Base-by-base conservation (phyloP, 1,140 invertebrate genomes). In the Ceratosolen solmsi region DNA sequence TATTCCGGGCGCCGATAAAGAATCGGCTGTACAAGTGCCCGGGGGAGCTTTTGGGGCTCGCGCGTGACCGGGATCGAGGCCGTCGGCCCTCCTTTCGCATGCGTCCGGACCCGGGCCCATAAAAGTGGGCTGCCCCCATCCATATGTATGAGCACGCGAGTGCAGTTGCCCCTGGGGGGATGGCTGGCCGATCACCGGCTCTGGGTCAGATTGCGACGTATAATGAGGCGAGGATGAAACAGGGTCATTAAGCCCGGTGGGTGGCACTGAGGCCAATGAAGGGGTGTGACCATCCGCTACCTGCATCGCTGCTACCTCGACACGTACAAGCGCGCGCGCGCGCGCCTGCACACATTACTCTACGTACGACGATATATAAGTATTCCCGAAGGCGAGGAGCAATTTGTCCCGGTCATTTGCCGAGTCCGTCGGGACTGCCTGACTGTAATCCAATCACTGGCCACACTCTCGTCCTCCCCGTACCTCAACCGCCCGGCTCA, bases 381-480 rank as follows among this genome's bases (percentile, higher is more conserved):
- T 91, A 92, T 92, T 92, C 91, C 90, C 91, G 89, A 89, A 91
- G 91, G 91, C 90, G 85, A 91, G 89, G 90, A 91, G 89, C 91
- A 92, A 92, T 92, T 92, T 92, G 91, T 92, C 91, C 90, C 90
- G 90, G 91, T 92, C 91, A 92, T 92, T 92, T 91, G 90, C 88
- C 88, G 87, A 89, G 89, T 91, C 90, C 91, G 86, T 87, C 85
- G 91, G 90, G 91, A 91, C 90, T 90, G 86, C 87, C 90, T 90
- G 89, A 91, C 90, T 91, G 91, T 92, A 92, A 92, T 92, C 91
- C 91, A 92, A 92, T 92, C 90, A 92, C 91, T 89, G 89, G 90
- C 89, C 89, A 87, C 90, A 89, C 90, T 87, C 88, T 86, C 70
- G 81, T 79, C 85, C 81, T 85, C 84, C 84, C 79, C 79, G 78